A percentile compares a stretch with the other conserved stretches of the same genome.
Conservation (phyloP, 2,888 invertebrate species). For the Drosophila phalerata region DNA sequence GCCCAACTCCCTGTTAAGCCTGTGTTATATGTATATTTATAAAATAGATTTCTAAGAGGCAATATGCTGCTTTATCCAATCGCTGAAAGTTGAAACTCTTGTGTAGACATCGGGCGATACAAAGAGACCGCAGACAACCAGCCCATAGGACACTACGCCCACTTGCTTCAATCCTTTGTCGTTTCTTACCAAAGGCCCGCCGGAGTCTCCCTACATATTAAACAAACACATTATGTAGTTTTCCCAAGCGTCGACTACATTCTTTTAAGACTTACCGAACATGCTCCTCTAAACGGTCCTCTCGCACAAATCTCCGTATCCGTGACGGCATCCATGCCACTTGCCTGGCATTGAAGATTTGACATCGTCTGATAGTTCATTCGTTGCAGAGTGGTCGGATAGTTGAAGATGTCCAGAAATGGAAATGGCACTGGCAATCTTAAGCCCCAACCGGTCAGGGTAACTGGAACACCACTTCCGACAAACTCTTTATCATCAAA, state of each 20-base stretch:
- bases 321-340: conserved; percentile 77
- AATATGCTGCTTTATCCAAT: conserved; percentile 70
- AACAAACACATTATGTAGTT: not conserved
- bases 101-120: conserved; percentile 84
- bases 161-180: conserved; percentile 70
- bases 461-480: conserved; percentile 72
- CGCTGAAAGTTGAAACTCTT: conserved; percentile 80
- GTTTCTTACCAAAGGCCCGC: conserved; percentile 82
- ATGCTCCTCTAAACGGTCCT: conserved; percentile 77
- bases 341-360: conserved; percentile 74
- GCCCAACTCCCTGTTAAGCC: no score
- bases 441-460: conserved; percentile 84
- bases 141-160: conserved; percentile 84
- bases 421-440: conserved; percentile 76
- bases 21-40: no score
- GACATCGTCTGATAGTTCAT: conserved; percentile 81
- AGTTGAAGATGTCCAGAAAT: conserved; percentile 70
- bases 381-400: conserved; percentile 79
- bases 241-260: not conserved
- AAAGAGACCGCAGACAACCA: conserved; percentile 76
- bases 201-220: conserved; percentile 83
- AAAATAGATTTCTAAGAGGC: not conserved
- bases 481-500: conserved; percentile 59
- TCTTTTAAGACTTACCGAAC: conserved; percentile 70
- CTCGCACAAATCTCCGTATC: conserved; percentile 83